A percentile compares a stretch with the other conserved stretches of the same genome.
These are phyloP conservation scores for Proteles cristata DNA, from an alignment of 2,113 vertebrate genomes.

Conservation along the genomic window DNA sequence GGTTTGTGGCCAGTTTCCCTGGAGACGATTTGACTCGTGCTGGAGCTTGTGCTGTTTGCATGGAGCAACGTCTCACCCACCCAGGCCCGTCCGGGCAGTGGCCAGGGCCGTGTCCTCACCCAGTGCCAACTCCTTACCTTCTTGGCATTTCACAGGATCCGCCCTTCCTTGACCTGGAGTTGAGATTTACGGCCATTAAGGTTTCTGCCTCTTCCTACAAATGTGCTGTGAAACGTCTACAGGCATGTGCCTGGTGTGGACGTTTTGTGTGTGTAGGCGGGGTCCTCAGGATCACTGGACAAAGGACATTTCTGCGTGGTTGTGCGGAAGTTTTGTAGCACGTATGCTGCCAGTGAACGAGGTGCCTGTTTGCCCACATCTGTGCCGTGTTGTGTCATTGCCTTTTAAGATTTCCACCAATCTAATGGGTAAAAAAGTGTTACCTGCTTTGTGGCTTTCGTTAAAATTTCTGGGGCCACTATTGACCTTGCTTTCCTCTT, in stretches of 20 bases:
- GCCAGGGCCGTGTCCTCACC: too few relatives aligned
- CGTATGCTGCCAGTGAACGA: too few relatives aligned
- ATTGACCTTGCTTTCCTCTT: not conserved
- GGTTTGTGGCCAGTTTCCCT: rapidly evolving
- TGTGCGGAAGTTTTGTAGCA: not conserved
- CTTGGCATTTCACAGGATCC: rapidly evolving
- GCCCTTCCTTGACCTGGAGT: not conserved
- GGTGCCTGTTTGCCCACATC: too few relatives aligned
- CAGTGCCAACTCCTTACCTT: not conserved
- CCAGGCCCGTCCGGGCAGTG: not conserved
- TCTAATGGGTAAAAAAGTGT: not conserved
- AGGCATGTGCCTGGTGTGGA: not conserved
- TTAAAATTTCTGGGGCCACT: not conserved
- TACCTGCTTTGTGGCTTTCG: not conserved
- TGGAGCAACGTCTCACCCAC: too few relatives aligned
- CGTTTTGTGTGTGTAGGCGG: not conserved
- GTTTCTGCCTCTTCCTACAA: not conserved
- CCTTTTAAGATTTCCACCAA: not conserved
- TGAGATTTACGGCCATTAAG: not conserved
- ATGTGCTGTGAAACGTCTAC: not conserved
- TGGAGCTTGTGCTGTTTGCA: not conserved
- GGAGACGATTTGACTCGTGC: not conserved
- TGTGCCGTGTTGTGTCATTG: not conserved
- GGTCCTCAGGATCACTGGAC: not conserved
- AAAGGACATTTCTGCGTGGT: not conserved